These are phyloP conservation scores for Scaptomyza pallida DNA, from an alignment of 1,140 invertebrate species.

Conservation along the genomic window DNA sequence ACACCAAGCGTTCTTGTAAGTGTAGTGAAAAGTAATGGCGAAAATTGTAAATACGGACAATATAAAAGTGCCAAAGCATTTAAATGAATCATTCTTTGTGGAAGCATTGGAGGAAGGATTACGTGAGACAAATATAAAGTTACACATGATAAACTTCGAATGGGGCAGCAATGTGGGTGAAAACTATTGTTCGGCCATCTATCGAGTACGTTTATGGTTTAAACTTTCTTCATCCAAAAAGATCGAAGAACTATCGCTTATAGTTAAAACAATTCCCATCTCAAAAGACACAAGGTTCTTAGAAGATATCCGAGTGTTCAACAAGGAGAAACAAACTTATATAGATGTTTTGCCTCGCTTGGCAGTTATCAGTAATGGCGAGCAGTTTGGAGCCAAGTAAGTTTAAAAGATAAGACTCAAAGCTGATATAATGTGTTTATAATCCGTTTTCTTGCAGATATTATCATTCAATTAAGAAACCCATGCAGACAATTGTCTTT, in stretches of 20 bases:
- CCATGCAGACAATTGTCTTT: conserved; percentile 76
- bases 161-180: conserved; percentile 80
- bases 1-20: no score
- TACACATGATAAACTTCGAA: conserved; percentile 68
- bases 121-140: conserved; percentile 51
- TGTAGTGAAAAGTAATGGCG: no score
- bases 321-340: conserved; percentile 77
- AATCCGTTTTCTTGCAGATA: conserved; percentile 75
- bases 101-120: conserved; percentile 72
- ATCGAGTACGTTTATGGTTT: conserved; percentile 56
- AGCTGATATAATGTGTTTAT: no score
- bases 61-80: conserved; percentile 64
- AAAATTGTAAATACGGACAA: conserved; percentile 15
- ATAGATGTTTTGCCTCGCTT: conserved; percentile 68
- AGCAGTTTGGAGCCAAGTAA: conserved; percentile 72
- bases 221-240: background rate
- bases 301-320: conserved; percentile 71
- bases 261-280: conserved; percentile 78
- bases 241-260: conserved; percentile 62
- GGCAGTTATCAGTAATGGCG: conserved; percentile 56
- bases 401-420: background rate
- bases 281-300: conserved; percentile 64
- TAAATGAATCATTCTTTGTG: conserved; percentile 64
- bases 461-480: conserved; percentile 82
- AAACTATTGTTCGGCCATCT: conserved; percentile 78